These are phyloP conservation scores for Pelecanoides urinatrix DNA, from an alignment of 2,113 vertebrate genomes.

Conservation along the genomic window DNA sequence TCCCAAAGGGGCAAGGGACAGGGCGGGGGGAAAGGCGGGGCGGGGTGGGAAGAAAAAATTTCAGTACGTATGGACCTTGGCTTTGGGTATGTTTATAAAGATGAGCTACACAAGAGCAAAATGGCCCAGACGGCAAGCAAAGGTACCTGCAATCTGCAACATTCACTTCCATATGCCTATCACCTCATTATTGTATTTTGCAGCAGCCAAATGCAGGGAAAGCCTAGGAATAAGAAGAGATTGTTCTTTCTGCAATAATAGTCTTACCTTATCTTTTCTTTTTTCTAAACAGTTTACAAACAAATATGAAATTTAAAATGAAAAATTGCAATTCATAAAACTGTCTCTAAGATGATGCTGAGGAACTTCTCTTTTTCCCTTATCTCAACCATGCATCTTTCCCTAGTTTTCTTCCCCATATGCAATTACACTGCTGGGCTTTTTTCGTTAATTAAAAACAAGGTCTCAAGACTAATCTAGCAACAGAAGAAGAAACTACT, in stretches of 20 bases:
- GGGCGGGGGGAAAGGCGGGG: rapidly evolving
- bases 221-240: not conserved
- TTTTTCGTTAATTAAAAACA: conserved; percentile 9
- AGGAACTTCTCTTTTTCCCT: not conserved
- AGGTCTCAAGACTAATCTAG: not conserved
- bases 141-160: not conserved
- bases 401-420: not conserved
- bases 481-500: not conserved
- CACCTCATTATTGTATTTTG: not conserved
- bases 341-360: not conserved
- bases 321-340: not conserved
- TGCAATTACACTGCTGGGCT: not conserved
- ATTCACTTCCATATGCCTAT: not conserved
- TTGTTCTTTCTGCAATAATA: not conserved
- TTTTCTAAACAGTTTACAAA: not conserved
- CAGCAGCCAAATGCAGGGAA: not conserved
- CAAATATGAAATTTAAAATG: not conserved
- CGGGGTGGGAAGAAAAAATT: not conserved
- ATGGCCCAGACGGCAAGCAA: not conserved
- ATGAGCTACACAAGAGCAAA: not conserved
- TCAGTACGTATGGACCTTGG: not conserved
- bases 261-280: not conserved
- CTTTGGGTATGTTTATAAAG: not conserved
- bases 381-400: not conserved
- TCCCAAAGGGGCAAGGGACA: not conserved